phyloP scores from a whole-genome alignment of 2,113 vertebrate genomes.

The Anolis sagrei region DNA sequence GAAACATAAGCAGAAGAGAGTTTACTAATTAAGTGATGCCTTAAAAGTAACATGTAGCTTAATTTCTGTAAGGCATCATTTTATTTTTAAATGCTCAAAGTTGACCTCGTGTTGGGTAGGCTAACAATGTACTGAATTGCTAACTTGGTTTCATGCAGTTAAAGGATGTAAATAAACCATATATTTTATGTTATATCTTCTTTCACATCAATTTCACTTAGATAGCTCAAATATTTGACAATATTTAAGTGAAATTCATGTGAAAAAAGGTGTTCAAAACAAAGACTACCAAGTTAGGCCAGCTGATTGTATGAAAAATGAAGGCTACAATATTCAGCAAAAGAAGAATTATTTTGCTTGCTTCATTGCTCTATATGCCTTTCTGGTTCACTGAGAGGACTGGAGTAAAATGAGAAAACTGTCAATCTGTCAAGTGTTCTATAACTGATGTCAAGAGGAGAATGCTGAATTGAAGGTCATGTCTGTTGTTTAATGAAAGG shows the following conservation, averaged over 20 bases:
- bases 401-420: conserved; percentile 63
- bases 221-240: too few relatives aligned
- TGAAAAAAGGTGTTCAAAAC: conserved; percentile 38
- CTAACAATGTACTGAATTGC: neutral
- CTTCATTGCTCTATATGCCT: conserved; percentile 56
- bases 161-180: neutral
- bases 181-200: neutral
- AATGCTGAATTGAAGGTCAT: conserved; percentile 39
- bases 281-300: conserved; percentile 11
- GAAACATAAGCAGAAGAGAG: neutral
- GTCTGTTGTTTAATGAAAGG: conserved; percentile 30
- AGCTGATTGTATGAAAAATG: conserved; percentile 50
- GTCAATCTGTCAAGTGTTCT: conserved; percentile 55
- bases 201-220: too few relatives aligned
- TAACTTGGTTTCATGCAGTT: neutral
- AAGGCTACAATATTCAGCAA: conserved; percentile 38
- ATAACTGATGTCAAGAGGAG: conserved; percentile 54
- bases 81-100: neutral
- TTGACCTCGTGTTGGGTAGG: neutral
- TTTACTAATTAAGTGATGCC: neutral
- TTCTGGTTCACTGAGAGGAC: conserved; percentile 59
- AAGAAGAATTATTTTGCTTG: conserved; percentile 53
- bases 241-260: conserved; percentile 36
- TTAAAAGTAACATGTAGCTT: neutral
- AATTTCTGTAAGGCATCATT: neutral